phyloP scores from a whole-genome alignment of 1,140 invertebrate species.

The Idris sp. region DNA sequence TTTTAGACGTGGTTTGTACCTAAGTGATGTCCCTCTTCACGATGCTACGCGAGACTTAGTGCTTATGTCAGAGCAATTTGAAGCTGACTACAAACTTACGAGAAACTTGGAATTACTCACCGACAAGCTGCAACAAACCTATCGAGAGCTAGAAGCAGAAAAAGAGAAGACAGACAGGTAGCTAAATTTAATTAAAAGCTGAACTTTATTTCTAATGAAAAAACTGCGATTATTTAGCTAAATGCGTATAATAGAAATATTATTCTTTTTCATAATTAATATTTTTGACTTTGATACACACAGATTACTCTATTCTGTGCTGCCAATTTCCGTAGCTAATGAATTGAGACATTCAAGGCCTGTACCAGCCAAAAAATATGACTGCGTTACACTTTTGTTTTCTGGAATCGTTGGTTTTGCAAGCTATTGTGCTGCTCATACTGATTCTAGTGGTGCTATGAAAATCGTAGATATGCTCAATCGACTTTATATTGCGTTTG shows the following conservation, averaged over 20 bases:
- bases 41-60: slow-evolving; percentile 98
- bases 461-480: slow-evolving; percentile 95
- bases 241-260: too few relatives aligned
- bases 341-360: slow-evolving; percentile 93
- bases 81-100: slow-evolving; percentile 98
- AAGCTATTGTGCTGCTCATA: slow-evolving; percentile 90
- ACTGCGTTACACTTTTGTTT: slow-evolving; percentile 93
- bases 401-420: slow-evolving; percentile 96
- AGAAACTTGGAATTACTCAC: slow-evolving; percentile 97
- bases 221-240: too few relatives aligned
- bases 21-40: slow-evolving; percentile 97
- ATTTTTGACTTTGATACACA: too few relatives aligned
- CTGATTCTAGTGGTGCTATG: slow-evolving; percentile 92
- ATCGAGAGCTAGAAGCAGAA: slow-evolving; percentile 95
- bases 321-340: slow-evolving; percentile 95
- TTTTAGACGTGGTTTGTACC: slow-evolving; percentile 89
- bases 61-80: slow-evolving; percentile 97
- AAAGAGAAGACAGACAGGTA: slow-evolving; percentile 98
- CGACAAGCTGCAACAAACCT: slow-evolving; percentile 97
- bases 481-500: slow-evolving; percentile 93
- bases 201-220: too few relatives aligned
- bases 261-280: too few relatives aligned
- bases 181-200: background rate
- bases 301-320: slow-evolving; percentile 94
- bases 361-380: slow-evolving; percentile 91